These are phyloP conservation scores for Epiblema foenella DNA, from an alignment of 2,888 invertebrate species.

Conservation along the genomic window DNA sequence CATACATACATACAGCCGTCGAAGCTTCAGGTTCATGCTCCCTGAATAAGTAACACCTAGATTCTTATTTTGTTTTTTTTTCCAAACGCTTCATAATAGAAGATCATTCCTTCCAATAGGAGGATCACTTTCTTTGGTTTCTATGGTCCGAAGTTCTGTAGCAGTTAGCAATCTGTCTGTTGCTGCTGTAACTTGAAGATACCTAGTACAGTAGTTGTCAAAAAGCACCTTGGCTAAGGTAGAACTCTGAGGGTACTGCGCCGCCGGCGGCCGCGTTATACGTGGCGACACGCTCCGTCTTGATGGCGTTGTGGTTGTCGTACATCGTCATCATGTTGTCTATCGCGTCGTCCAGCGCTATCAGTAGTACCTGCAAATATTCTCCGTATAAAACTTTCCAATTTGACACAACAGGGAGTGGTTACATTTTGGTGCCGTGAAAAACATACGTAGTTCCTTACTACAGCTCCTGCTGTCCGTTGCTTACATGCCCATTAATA, in stretches of 20 bases:
- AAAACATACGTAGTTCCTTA: too few relatives aligned
- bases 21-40: neutral
- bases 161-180: too few relatives aligned
- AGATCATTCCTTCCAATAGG: too few relatives aligned
- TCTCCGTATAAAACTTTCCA: neutral
- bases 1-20: too few relatives aligned
- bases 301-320: constrained; percentile 77
- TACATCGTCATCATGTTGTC: constrained; percentile 82
- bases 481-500: too few relatives aligned
- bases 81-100: too few relatives aligned
- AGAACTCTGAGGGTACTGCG: constrained; percentile 75
- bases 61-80: too few relatives aligned
- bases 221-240: constrained; percentile 73
- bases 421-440: neutral
- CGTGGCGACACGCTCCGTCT: constrained; percentile 71
- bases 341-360: constrained; percentile 74
- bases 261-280: constrained; percentile 69
- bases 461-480: too few relatives aligned
- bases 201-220: neutral
- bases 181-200: too few relatives aligned
- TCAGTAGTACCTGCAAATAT: constrained; percentile 67
- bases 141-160: too few relatives aligned
- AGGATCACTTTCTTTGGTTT: too few relatives aligned
- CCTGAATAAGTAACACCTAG: neutral
- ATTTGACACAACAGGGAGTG: neutral